Percentiles rank a stretch among this genome's conserved stretches.
These are phyloP conservation scores for Cotesia chilonis DNA, from an alignment of 1,140 invertebrate genomes.

Conservation along the genomic window DNA sequence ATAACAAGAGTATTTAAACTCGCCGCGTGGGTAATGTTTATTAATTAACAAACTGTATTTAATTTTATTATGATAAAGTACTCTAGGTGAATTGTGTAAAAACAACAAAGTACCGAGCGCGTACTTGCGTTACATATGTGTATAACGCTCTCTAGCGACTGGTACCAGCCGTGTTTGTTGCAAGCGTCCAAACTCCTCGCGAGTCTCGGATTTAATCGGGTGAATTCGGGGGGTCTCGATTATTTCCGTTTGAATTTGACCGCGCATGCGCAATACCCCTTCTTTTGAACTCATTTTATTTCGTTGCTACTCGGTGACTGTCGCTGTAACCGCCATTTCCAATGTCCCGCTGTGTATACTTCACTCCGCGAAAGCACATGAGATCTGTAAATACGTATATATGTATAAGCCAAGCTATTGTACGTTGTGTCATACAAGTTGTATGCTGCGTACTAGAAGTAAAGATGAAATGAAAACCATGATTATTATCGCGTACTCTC, in stretches of 20 bases:
- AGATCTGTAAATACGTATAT: conserved; percentile 2
- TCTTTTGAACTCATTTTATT: not conserved
- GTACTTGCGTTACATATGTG: conserved; percentile 44
- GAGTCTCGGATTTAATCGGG: not conserved
- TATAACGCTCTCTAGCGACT: conserved; percentile 60
- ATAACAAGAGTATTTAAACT: not conserved
- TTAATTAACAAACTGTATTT: conserved; percentile 21
- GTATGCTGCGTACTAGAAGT: not conserved
- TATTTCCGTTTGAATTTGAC: conserved; percentile 15
- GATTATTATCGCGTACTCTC: conserved; percentile 6
- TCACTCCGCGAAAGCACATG: conserved; percentile 46
- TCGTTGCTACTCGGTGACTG: conserved; percentile 22
- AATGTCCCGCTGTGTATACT: conserved; percentile 38
- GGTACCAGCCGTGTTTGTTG: conserved; percentile 41
- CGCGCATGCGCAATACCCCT: conserved; percentile 29
- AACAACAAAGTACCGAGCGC: conserved; percentile 42
- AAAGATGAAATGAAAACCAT: conserved; percentile 3
- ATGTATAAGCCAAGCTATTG: not conserved
- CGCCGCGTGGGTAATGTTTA: conserved; percentile 32
- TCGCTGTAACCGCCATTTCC: conserved; percentile 43
- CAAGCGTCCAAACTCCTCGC: conserved; percentile 39
- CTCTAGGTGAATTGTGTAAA: not conserved
- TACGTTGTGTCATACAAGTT: not conserved
- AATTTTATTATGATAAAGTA: not conserved
- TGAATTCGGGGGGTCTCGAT: conserved; percentile 29